phyloP scores from a whole-genome alignment of 2,113 vertebrate genomes.

The Poicephalus gulielmi region DNA sequence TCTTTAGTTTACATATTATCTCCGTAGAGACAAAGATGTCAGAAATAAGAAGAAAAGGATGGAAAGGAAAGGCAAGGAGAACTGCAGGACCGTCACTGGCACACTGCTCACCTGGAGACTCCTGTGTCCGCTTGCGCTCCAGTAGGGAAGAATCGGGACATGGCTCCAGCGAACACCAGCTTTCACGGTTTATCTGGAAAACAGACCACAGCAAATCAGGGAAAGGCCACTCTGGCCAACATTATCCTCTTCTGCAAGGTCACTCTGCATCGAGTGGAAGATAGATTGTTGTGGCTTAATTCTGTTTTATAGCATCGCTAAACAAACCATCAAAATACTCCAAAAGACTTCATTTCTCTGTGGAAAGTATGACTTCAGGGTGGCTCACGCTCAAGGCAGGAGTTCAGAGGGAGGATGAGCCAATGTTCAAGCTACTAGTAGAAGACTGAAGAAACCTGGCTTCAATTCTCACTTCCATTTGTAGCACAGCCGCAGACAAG shows the following conservation, averaged over 20 bases:
- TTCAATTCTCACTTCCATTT: neutral
- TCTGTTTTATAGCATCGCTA: neutral
- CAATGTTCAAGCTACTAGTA: neutral
- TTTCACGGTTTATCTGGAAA: constrained; percentile 80
- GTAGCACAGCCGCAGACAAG: neutral
- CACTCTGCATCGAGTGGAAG: neutral
- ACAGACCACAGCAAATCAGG: neutral
- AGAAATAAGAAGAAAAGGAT: neutral
- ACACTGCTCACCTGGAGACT: constrained; percentile 63
- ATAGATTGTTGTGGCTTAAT: neutral
- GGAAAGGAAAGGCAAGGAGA: neutral
- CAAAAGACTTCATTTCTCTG: neutral
- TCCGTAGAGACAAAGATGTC: fast-evolving
- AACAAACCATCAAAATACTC: neutral
- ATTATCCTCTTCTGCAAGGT: neutral
- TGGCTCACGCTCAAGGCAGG: neutral
- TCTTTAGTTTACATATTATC: neutral
- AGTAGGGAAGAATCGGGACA: constrained; percentile 63
- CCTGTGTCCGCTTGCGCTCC: constrained; percentile 16
- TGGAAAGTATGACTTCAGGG: constrained; percentile 24
- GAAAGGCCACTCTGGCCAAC: neutral
- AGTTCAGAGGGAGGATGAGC: constrained; percentile 16
- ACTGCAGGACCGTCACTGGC: fast-evolving
- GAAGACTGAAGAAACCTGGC: neutral
- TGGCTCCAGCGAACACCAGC: constrained; percentile 74